Base-by-base conservation (phyloP, 2,113 vertebrate genomes). In the Charadrius vociferus region DNA sequence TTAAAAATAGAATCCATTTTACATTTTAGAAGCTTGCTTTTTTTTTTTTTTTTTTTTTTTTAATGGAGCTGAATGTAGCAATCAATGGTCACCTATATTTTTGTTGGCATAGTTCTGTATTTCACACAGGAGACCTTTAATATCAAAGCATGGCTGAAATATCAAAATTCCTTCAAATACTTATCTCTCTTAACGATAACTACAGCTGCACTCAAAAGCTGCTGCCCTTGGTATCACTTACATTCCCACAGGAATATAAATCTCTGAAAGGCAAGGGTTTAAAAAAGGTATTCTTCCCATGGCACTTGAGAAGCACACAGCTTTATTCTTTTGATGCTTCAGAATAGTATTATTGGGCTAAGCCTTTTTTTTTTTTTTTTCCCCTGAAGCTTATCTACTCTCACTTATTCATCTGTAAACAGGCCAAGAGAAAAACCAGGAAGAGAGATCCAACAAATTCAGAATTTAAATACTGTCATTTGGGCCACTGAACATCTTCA, bases 191-290 rank as follows among this genome's bases (percentile, higher is more conserved):
- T 84, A 87, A 78, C 41, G 55, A 63, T 79, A 95, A 77, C 88
- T 82, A 53, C 85, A 97, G 80, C 91, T 96, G 83, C 67, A 59
- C 49, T 86, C 27, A 70, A 73, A 95, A 92, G 36, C 71, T 82
- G 53, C 45, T 93, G 68, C 24, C 66, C 30, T 88, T 78, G 37
- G 15, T 86, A 93, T 70, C 67, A 27, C 34, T 92, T 81, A 53
- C 49, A 50, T 94, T 96, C 85, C 79, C 88, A 91, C 12, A 92
- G 82, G 95, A 97, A 91, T 63, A 91, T 36, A 93, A 94, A 92
- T 82, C 63, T 90, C 43, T 32, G 37, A 20, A 49, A 78, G 18
- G 11, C 45, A 83, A 78, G 29, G 34, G 9, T 79, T 95, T 91
- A 36, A 65, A 82, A 90, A 86, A 77, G 8, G 34, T 50, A 77